Evolutionary conservation across 2,888 invertebrate genomes (phyloP).

Genomic region (Drosophila algonquin): DNA sequence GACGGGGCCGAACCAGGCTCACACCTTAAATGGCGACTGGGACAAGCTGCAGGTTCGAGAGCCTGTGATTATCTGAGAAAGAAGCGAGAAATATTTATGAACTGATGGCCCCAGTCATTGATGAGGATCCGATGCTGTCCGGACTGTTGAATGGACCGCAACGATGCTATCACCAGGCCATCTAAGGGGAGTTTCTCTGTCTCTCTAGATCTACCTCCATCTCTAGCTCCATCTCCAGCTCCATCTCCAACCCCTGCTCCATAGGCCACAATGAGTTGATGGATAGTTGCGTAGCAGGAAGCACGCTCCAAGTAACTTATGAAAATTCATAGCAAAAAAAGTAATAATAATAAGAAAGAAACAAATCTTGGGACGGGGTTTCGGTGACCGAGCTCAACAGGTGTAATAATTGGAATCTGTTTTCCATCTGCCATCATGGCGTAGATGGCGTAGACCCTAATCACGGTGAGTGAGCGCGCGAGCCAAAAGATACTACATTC

Average conservation of each 20-base stretch:
- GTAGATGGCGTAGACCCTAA: conserved; percentile 70
- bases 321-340: conserved; percentile 49
- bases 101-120: conserved; percentile 68
- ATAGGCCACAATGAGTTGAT: conserved; percentile 57
- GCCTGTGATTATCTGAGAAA: conserved; percentile 65
- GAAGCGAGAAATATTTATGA: conserved; percentile 73
- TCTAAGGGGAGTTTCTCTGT: conserved; percentile 36
- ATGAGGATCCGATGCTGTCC: conserved; percentile 50
- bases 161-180: conserved; percentile 51
- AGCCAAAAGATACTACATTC: conserved; percentile 41
- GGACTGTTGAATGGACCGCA: conserved; percentile 28
- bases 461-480: conserved; percentile 56
- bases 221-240: conserved; percentile 5
- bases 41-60: conserved; percentile 68
- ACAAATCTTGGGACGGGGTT: conserved; percentile 46
- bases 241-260: conserved; percentile 43
- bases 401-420: conserved; percentile 83
- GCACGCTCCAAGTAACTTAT: conserved; percentile 71
- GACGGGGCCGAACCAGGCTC: conserved; percentile 46
- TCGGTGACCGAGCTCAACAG: conserved; percentile 65
- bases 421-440: conserved; percentile 38
- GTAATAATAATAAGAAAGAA: conserved; percentile 26
- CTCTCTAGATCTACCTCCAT: conserved; percentile 13
- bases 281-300: conserved; percentile 67
- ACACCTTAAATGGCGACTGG: conserved; percentile 74